phyloP scores from a whole-genome alignment of 92 coral and sea anemone species.

The Heteractis magnifica region DNA sequence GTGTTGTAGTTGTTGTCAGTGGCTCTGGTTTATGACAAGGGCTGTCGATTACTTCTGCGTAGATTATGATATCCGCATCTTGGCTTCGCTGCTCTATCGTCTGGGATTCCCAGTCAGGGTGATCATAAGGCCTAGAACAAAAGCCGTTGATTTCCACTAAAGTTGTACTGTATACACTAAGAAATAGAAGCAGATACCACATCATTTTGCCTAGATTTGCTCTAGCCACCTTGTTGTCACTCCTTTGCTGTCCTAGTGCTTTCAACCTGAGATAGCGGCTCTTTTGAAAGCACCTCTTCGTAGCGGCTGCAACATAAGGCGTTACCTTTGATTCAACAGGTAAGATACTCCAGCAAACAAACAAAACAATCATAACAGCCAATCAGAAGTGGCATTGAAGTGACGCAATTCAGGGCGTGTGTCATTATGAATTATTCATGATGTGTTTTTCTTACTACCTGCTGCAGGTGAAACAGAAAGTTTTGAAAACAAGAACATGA shows the following conservation, averaged over 20 bases:
- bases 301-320: slow-evolving; percentile 19
- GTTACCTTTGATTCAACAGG: slow-evolving; percentile 19
- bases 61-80: slow-evolving; percentile 75
- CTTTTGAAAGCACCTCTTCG: slow-evolving; percentile 16
- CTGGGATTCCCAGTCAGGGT: slow-evolving; percentile 57
- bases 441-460: not conserved
- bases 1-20: slow-evolving; percentile 31
- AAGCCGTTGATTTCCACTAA: slow-evolving; percentile 32
- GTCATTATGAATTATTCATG: slow-evolving; percentile 9
- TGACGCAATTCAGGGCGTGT: slow-evolving; percentile 26
- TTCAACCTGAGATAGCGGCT: not conserved
- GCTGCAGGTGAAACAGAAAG: not conserved
- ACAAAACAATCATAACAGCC: slow-evolving; percentile 1
- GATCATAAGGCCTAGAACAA: slow-evolving; percentile 63
- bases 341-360: not conserved
- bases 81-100: slow-evolving; percentile 45
- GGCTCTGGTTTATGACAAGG: slow-evolving; percentile 70
- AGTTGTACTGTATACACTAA: not conserved
- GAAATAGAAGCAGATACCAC: not conserved
- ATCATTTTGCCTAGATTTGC: not conserved
- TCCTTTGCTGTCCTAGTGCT: not conserved
- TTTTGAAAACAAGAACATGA: not conserved
- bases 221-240: not conserved
- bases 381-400: not conserved
- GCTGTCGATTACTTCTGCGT: slow-evolving; percentile 65